Percentiles rank a stretch among this genome's conserved stretches.
phyloP scores from a whole-genome alignment of 2,797 vertebrate genomes.

The Glyptemys insculpta region DNA sequence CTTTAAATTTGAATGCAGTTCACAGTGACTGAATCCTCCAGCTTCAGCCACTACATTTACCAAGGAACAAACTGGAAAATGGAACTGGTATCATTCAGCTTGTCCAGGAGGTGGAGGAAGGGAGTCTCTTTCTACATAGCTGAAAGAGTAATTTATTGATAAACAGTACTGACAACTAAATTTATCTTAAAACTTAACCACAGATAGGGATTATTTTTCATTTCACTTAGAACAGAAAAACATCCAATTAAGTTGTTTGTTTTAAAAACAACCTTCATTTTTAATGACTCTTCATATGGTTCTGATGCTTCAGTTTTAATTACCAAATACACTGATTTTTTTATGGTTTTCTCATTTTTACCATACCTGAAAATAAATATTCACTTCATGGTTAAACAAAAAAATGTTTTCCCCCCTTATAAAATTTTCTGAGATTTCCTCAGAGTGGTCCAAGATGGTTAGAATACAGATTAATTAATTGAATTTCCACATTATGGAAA shows the following conservation, averaged over 20 bases:
- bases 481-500: neutral
- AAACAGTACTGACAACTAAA: neutral
- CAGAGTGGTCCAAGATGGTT: neutral
- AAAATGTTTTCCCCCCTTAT: neutral
- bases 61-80: slow-evolving; percentile 83
- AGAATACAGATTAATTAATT: neutral
- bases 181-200: slow-evolving; percentile 31
- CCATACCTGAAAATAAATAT: neutral
- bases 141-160: slow-evolving; percentile 34
- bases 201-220: neutral
- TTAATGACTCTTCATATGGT: neutral
- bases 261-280: neutral
- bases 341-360: neutral
- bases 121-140: slow-evolving; percentile 16
- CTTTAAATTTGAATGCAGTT: slow-evolving; percentile 87
- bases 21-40: slow-evolving; percentile 83
- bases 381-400: neutral
- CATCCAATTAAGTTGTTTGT: neutral
- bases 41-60: slow-evolving; percentile 85
- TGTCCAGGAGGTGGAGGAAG: slow-evolving; percentile 53
- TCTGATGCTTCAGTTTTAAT: neutral
- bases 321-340: too few relatives aligned
- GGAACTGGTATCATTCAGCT: slow-evolving; percentile 86
- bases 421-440: neutral
- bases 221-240: neutral